Conservation (phyloP, 2,113 vertebrate species). For the Papio anubis region DNA sequence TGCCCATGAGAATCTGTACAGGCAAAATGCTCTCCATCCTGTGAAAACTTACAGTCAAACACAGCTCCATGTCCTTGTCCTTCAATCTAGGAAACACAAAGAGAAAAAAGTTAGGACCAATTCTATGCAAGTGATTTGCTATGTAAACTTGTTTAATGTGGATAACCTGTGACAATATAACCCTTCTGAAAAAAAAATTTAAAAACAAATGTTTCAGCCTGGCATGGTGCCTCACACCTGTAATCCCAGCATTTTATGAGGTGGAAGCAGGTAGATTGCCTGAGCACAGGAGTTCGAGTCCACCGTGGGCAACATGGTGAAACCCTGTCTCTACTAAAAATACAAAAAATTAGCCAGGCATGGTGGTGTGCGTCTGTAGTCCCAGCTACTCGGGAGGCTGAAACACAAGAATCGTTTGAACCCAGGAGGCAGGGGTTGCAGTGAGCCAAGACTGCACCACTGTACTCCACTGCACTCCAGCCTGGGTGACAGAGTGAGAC, state of each 20-base stretch:
- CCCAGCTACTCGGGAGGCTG: no score
- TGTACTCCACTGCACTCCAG: no score
- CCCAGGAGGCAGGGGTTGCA: no score
- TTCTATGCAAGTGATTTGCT: not conserved
- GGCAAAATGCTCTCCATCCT: slow-evolving; percentile 96
- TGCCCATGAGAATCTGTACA: slow-evolving; percentile 98
- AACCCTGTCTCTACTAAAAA: no score
- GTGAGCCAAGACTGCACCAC: no score
- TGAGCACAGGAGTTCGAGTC: no score
- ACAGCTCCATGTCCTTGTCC: slow-evolving; percentile 98
- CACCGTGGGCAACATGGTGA: no score
- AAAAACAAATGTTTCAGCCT: not conserved
- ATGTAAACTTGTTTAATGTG: not conserved
- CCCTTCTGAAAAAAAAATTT: not conserved
- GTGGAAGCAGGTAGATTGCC: no score
- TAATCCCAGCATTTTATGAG: not conserved
- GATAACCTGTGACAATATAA: not conserved
- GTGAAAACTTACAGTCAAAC: slow-evolving; percentile 98
- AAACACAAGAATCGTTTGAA: no score
- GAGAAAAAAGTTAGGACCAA: not conserved
- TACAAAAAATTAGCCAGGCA: no score
- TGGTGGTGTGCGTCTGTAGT: no score
- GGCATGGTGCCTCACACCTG: not conserved
- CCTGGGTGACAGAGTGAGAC: no score
- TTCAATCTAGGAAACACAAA: slow-evolving; percentile 89